Evolutionary conservation across 2,888 invertebrate species (phyloP).

Genomic region (Bugulina stolonifera): DNA sequence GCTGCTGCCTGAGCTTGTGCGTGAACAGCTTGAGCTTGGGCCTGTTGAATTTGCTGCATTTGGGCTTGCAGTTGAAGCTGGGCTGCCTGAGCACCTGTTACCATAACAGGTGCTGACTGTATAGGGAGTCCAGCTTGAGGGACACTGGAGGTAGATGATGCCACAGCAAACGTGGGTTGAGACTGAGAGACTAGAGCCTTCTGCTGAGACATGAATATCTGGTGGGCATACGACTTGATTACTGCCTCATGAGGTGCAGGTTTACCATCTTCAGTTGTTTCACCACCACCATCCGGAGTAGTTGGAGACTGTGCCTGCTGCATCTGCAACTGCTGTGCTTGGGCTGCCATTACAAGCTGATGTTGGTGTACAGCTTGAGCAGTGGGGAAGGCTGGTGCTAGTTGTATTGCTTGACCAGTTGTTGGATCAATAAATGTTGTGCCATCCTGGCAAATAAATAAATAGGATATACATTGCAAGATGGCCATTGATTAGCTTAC

Average conservation of each 20-base stretch:
- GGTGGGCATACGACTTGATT: slow-evolving; percentile 22
- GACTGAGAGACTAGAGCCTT: slow-evolving; percentile 21
- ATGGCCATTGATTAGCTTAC: no score
- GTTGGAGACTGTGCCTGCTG: slow-evolving; percentile 22
- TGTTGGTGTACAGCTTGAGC: background rate
- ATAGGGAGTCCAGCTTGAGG: slow-evolving; percentile 3
- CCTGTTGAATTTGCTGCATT: background rate
- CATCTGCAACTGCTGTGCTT: slow-evolving; percentile 1
- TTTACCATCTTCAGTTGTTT: background rate
- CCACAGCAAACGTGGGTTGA: slow-evolving; percentile 3
- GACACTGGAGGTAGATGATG: background rate
- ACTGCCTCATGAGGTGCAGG: slow-evolving; percentile 26
- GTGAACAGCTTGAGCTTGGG: background rate
- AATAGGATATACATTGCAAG: no score
- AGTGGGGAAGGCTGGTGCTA: background rate
- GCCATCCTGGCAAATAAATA: background rate
- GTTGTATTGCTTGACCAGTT: slow-evolving; percentile 1
- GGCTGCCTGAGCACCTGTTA: background rate
- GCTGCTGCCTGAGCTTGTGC: background rate
- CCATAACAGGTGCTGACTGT: slow-evolving; percentile 1
- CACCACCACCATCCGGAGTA: background rate
- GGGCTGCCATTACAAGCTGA: background rate
- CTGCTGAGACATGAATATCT: slow-evolving; percentile 27
- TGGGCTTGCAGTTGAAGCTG: slow-evolving; percentile 10
- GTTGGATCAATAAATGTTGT: slow-evolving; percentile 5